Percentiles rank a stretch among this genome's conserved stretches.
Evolutionary conservation across 1,140 invertebrate genomes (phyloP).

Genomic region (Gyrodactylus salaris): DNA sequence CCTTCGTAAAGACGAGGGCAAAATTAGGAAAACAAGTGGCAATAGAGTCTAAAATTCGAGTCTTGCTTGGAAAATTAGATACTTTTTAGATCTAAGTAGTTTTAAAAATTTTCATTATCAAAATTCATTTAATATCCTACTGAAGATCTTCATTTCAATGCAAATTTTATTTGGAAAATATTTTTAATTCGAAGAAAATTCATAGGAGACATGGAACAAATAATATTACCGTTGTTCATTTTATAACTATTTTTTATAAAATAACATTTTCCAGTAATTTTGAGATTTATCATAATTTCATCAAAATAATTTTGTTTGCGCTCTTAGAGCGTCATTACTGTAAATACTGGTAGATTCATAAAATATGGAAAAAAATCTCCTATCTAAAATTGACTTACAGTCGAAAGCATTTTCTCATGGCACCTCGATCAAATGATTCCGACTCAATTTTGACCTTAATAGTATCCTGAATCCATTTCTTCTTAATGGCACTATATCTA

Average conservation of each 20-base stretch:
- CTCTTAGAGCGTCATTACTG: neutral
- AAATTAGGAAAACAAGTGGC: too few species aligned
- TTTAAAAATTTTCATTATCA: too few species aligned
- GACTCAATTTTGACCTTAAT: conserved; percentile 23
- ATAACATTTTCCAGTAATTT: neutral
- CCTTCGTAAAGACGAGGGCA: too few species aligned
- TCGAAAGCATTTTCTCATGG: conserved; percentile 27
- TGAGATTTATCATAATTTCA: neutral
- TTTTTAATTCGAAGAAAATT: neutral
- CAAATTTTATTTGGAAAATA: neutral
- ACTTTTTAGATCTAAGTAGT: too few species aligned
- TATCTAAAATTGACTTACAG: conserved; percentile 12
- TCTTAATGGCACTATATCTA: conserved; percentile 20
- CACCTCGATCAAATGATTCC: conserved; percentile 24
- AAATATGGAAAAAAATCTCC: conserved; percentile 1
- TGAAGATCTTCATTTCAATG: too few species aligned
- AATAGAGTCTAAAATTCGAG: too few species aligned
- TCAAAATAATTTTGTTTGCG: neutral
- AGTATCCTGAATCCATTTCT: conserved; percentile 21
- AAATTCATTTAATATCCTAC: too few species aligned
- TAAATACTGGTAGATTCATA: neutral
- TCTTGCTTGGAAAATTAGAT: too few species aligned
- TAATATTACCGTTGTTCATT: neutral
- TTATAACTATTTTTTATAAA: neutral
- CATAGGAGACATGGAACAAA: neutral